Conservation (phyloP, 1,140 invertebrate species). For the Holotrichia oblita region DNA sequence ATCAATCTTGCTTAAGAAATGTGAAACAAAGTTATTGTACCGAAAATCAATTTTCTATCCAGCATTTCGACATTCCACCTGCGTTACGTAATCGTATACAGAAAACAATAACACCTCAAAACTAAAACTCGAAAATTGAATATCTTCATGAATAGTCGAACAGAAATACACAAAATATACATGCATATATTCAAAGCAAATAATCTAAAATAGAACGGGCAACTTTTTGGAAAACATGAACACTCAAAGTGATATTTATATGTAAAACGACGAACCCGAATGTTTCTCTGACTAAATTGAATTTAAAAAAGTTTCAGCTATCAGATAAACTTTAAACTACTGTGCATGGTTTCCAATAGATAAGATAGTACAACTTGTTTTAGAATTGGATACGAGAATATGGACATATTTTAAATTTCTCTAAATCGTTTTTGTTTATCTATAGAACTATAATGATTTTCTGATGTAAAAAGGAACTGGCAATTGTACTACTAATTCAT, state of each 20-base stretch:
- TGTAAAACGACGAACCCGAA: slow-evolving; percentile 29
- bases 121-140: not conserved
- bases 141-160: slow-evolving; percentile 2
- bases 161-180: not conserved
- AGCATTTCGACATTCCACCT: not conserved
- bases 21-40: not conserved
- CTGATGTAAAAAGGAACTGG: no score
- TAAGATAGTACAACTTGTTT: not conserved
- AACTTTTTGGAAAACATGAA: not conserved
- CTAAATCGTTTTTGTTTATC: not conserved
- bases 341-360: not conserved
- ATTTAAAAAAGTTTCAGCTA: slow-evolving; percentile 3
- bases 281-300: slow-evolving; percentile 16
- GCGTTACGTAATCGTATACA: not conserved
- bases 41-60: not conserved
- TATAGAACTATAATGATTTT: no score
- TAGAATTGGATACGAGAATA: not conserved
- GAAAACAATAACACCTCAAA: not conserved
- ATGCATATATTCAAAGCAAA: not conserved
- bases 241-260: slow-evolving; percentile 5
- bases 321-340: slow-evolving; percentile 14
- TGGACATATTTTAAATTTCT: not conserved
- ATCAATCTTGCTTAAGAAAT: no score
- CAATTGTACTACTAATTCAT: no score
- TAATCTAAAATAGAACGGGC: slow-evolving; percentile 18